A percentile compares a stretch with the other conserved stretches of the same genome.
Conservation (phyloP, 2,797 vertebrate species). For the Gallinago stenura region DNA sequence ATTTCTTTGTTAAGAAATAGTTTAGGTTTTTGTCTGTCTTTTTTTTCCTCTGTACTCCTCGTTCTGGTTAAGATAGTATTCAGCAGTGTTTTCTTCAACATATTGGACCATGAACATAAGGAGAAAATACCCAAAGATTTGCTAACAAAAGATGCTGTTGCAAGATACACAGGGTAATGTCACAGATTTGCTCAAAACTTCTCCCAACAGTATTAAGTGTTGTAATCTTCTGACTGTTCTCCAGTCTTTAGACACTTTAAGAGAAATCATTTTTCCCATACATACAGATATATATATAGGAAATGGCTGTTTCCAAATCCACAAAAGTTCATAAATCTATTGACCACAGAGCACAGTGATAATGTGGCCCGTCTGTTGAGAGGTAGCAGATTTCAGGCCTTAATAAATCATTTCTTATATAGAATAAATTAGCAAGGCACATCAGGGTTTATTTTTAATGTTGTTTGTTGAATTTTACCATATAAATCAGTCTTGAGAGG, state of each 20-base stretch:
- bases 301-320: not conserved
- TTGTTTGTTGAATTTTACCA: not conserved
- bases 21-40: not conserved
- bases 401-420: not conserved
- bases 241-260: not conserved
- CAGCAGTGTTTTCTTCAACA: not conserved
- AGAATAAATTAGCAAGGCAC: not conserved
- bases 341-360: not conserved
- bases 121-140: not conserved
- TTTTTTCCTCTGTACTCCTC: not conserved
- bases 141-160: not conserved
- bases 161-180: not conserved
- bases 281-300: not conserved
- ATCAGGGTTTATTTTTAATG: not conserved
- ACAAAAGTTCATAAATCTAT: not conserved
- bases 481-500: not conserved
- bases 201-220: not conserved
- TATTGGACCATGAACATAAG: not conserved
- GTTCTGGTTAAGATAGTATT: not conserved
- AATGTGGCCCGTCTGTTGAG: not conserved
- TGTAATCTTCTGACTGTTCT: not conserved
- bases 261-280: not conserved
- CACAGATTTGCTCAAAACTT: not conserved
- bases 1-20: not conserved
- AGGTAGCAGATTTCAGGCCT: not conserved